Percentiles rank a stretch among this genome's conserved stretches.
Evolutionary conservation across 1,140 invertebrate species (phyloP).

Genomic region (Drosophila triauraria): DNA sequence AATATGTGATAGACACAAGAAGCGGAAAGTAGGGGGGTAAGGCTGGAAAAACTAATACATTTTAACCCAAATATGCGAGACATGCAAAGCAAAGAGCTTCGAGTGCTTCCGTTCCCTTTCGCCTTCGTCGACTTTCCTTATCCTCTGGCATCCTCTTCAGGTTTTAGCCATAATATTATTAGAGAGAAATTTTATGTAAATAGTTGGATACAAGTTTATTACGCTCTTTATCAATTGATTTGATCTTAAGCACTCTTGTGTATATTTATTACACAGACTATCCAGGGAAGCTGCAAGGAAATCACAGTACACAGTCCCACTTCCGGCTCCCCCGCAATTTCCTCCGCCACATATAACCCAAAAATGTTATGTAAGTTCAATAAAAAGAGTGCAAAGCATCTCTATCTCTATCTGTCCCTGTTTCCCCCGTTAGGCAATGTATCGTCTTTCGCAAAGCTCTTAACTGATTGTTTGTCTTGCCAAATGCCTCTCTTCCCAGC

Average conservation of each 20-base stretch:
- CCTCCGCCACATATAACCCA: conserved; percentile 35
- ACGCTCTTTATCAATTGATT: conserved; percentile 82
- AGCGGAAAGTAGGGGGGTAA: not conserved
- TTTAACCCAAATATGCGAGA: conserved; percentile 50
- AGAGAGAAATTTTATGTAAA: conserved; percentile 67
- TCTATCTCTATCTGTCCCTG: conserved; percentile 35
- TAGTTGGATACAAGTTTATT: conserved; percentile 80
- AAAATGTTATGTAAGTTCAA: conserved; percentile 79
- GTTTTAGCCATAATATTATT: conserved; percentile 69
- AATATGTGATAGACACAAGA: conserved; percentile 49
- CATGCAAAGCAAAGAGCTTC: conserved; percentile 57
- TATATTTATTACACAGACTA: conserved; percentile 73
- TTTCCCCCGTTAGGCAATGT: conserved; percentile 37
- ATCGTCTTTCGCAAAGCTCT: conserved; percentile 71
- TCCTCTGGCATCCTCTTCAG: conserved; percentile 40
- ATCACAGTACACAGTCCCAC: conserved; percentile 67
- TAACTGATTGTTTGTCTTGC: conserved; percentile 83
- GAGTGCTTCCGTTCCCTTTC: conserved; percentile 36
- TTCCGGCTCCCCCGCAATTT: conserved; percentile 62
- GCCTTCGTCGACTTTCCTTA: not conserved
- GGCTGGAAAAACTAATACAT: conserved; percentile 46
- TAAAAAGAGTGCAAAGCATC: conserved; percentile 59
- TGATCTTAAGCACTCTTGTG: conserved; percentile 79
- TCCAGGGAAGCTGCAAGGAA: conserved; percentile 69
- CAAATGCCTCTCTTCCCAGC: conserved; percentile 59